Conservation (phyloP, 1,140 invertebrate species). For the Polyergus mexicanus region DNA sequence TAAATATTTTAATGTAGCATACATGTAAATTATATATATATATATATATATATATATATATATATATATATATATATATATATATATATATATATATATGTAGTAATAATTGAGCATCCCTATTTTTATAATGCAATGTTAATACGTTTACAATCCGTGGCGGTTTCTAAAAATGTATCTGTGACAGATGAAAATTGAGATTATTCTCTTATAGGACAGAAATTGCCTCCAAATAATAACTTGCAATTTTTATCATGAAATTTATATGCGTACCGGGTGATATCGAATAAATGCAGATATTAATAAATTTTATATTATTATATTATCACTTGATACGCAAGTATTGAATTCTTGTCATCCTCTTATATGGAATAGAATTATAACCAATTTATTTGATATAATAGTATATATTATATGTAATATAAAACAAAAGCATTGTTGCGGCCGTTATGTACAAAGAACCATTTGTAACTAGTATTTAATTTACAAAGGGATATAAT, state of each 20-base stretch:
- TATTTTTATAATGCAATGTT: constrained; percentile 18
- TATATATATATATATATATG: not conserved
- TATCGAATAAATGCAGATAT: not conserved
- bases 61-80: no score
- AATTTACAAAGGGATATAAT: constrained; percentile 85
- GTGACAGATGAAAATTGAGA: not conserved
- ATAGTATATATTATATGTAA: constrained; percentile 81
- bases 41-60: not conserved
- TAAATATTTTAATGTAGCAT: not conserved
- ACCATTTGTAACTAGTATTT: constrained; percentile 85
- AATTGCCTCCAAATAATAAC: not conserved
- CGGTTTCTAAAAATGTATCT: constrained; percentile 1
- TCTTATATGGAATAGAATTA: constrained; percentile 73
- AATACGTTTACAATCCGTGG: not conserved
- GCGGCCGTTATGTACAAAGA: constrained; percentile 86
- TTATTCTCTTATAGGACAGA: constrained; percentile 23
- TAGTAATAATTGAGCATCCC: not conserved
- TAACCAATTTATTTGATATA: constrained; percentile 84
- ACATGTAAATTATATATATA: not conserved
- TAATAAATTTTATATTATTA: not conserved
- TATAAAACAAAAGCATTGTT: constrained; percentile 84
- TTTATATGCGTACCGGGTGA: not conserved
- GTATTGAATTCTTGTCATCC: constrained; percentile 53
- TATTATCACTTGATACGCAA: not conserved
- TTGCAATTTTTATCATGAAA: constrained; percentile 25